These are phyloP conservation scores for Armadillidium nasatum DNA, from an alignment of 1,140 invertebrate species.

Conservation along the genomic window DNA sequence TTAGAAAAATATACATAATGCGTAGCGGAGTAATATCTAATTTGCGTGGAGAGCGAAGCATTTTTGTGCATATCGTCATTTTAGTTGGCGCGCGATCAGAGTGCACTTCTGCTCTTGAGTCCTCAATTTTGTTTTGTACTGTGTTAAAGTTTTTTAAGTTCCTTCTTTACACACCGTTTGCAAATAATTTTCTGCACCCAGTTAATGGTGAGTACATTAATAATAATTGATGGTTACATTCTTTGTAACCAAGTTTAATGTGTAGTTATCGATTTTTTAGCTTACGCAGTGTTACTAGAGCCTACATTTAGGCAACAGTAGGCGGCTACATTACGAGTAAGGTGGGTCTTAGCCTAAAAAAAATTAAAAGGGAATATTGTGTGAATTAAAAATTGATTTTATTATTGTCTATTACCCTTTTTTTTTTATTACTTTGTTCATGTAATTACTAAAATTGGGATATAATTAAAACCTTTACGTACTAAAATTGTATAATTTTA, in stretches of 20 bases:
- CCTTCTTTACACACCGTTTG: constrained; percentile 2
- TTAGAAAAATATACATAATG: not conserved
- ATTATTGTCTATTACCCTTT: too few species aligned
- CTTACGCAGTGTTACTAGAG: not conserved
- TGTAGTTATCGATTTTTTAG: constrained; percentile 5
- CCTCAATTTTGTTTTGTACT: constrained; percentile 10
- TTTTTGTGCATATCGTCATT: not conserved
- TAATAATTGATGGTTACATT: not conserved
- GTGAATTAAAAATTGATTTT: too few species aligned
- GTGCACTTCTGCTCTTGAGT: constrained; percentile 11
- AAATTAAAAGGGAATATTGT: too few species aligned
- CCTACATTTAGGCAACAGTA: not conserved
- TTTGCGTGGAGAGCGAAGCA: not conserved
- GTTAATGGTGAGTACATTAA: not conserved
- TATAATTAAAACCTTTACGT: too few species aligned
- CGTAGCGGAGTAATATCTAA: constrained; percentile 7
- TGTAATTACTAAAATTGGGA: too few species aligned
- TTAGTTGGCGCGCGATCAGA: constrained; percentile 8
- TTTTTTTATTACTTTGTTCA: too few species aligned
- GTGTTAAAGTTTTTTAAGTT: constrained; percentile 14
- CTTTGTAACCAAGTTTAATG: not conserved
- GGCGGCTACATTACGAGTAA: too few species aligned
- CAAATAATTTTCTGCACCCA: constrained; percentile 12
- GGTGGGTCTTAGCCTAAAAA: too few species aligned
- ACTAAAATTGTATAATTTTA: too few species aligned